Percentiles rank a stretch among this genome's conserved stretches.
phyloP scores from a whole-genome alignment of 1,140 invertebrate species.

The Agrilus planipennis region DNA sequence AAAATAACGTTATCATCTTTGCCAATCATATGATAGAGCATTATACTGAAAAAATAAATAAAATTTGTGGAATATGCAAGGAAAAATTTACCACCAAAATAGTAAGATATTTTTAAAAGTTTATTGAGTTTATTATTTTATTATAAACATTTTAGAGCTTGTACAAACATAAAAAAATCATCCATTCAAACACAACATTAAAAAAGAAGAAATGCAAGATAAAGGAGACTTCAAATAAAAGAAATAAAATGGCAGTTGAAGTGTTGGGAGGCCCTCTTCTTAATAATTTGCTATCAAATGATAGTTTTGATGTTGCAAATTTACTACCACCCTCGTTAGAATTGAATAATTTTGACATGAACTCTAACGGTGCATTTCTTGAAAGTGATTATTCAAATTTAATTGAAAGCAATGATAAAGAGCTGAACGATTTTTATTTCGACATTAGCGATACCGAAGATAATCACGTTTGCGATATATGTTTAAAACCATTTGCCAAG shows the following conservation, averaged over 20 bases:
- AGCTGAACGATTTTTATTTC: conserved; percentile 24
- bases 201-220: conserved; percentile 1
- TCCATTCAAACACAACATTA: conserved; percentile 2
- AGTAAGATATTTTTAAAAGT: conserved; percentile 15
- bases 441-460: conserved; percentile 20
- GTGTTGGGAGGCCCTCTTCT: conserved; percentile 24
- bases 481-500: conserved; percentile 37
- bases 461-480: conserved; percentile 40
- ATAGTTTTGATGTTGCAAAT: conserved; percentile 26
- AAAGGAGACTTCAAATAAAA: not conserved
- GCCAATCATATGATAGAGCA: conserved; percentile 30
- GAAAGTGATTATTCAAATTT: conserved; percentile 22
- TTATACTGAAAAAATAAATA: conserved; percentile 20
- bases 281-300: conserved; percentile 17
- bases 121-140: not conserved
- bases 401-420: conserved; percentile 16
- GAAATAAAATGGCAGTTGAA: conserved; percentile 5
- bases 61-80: conserved; percentile 25
- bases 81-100: conserved; percentile 17
- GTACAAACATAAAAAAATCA: conserved; percentile 7
- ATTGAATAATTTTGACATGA: conserved; percentile 1
- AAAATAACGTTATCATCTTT: conserved; percentile 27
- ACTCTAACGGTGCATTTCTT: conserved; percentile 14
- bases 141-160: conserved; percentile 13
- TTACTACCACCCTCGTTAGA: conserved; percentile 13